Base-by-base conservation (phyloP, 2,888 invertebrate species). In the Cryptops parisi region DNA sequence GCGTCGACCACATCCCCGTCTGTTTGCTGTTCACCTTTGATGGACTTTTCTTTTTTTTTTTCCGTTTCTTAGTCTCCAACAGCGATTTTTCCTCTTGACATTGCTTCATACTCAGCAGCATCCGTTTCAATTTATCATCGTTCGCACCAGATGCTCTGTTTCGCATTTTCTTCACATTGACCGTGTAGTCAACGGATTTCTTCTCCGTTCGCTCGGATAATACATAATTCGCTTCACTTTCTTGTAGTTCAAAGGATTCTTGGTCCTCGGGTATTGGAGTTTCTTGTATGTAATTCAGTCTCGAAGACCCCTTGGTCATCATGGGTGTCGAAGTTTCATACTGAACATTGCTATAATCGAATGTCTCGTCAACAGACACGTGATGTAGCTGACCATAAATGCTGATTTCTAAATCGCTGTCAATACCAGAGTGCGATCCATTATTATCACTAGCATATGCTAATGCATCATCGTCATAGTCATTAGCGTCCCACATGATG, bases 391-490 rank as follows among this genome's bases (percentile, higher is more conserved):
- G 19, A 2, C 22, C 19, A 23, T 45, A 45, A 19, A 45, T 17
- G 4, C n/a, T n/a, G 2, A 23, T 23, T 45, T 45, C 45, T 23
- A 45, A 9, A 22, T 45, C 45, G 23, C 45, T 45, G 23, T 45
- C 45, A 90, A 93, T 69, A 78, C 85, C 62, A 90, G 96, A 67
- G 81, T 93, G 58, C 78, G 81, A 59, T 84, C 89, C 27, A 91
- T 22, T 22, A 12, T 45, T 19, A 19, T 45, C 17, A n/a, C 23
- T 23, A 23, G 19, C 2, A 5, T 5, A n/a, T n/a, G 19, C 3
- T 4, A 19, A 45, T n/a, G 19, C n/a, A 17, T 17, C 3, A 45
- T 19, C 17, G 4, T 45, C 45, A 3, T 3, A 2, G 3, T 45
- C 45, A 19, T 45, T 23, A 12, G 19, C 19, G 12, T 22, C 22